These are phyloP conservation scores for Cyclina sinensis DNA, from an alignment of 1,140 invertebrate species.

Conservation along the genomic window DNA sequence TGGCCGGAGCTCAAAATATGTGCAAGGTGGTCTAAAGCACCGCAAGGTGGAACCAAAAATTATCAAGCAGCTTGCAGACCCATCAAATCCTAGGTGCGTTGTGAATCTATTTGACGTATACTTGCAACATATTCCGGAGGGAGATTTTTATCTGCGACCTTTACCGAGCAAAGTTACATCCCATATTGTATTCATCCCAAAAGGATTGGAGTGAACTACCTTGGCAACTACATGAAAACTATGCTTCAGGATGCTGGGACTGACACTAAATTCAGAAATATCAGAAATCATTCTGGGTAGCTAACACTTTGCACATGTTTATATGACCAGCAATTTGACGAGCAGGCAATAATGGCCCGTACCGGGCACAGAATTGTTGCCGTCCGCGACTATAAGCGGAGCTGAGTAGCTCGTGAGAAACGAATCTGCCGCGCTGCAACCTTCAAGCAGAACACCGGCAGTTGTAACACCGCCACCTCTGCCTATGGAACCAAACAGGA, in stretches of 20 bases:
- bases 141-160: not conserved
- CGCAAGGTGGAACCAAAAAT: not conserved
- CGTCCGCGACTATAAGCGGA: not conserved
- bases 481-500: too few relatives aligned
- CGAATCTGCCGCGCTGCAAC: too few relatives aligned
- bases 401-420: too few relatives aligned
- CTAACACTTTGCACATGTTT: not conserved
- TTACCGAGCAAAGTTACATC: not conserved
- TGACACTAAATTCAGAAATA: not conserved
- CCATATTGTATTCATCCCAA: not conserved
- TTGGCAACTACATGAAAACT: not conserved
- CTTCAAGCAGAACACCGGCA: too few relatives aligned
- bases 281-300: slow-evolving; percentile 1
- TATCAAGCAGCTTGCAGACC: not conserved
- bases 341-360: not conserved
- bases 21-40: not conserved
- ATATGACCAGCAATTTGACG: not conserved
- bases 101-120: not conserved
- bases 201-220: not conserved
- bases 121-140: not conserved
- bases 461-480: too few relatives aligned
- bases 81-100: not conserved
- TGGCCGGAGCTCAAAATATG: not conserved
- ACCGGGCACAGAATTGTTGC: not conserved
- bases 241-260: not conserved